Percentiles rank a stretch among this genome's conserved stretches.
Conservation (phyloP, 1,140 invertebrate genomes). For the Harlomillsia oculata region DNA sequence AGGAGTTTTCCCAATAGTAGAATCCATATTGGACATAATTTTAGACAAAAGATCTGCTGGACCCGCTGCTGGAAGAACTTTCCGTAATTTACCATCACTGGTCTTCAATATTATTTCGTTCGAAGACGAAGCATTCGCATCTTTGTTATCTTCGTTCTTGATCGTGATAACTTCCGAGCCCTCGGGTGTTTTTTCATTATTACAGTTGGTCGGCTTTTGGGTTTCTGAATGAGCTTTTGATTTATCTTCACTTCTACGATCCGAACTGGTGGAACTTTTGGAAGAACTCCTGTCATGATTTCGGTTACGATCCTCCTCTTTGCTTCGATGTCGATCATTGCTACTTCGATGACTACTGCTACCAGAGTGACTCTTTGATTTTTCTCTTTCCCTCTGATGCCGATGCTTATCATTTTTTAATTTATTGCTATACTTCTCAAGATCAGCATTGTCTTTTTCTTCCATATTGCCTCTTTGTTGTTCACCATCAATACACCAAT, state of each 20-base stretch:
- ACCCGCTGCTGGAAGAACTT: constrained; percentile 14
- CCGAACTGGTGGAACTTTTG: background rate
- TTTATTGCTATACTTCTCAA: background rate
- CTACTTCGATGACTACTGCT: background rate
- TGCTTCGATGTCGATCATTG: background rate
- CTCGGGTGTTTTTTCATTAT: too few relatives aligned
- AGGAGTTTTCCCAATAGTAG: background rate
- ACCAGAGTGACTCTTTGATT: too few relatives aligned
- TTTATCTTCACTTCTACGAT: background rate
- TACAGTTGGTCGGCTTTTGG: too few relatives aligned
- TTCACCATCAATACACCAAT: too few relatives aligned
- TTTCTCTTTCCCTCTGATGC: too few relatives aligned
- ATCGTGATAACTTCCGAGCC: background rate
- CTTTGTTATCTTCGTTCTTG: background rate
- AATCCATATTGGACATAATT: constrained; percentile 27
- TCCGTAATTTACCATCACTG: constrained; percentile 21
- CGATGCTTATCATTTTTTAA: too few relatives aligned
- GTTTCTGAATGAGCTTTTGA: constrained; percentile 1
- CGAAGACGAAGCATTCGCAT: too few relatives aligned
- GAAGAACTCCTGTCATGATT: background rate
- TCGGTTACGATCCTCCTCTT: background rate
- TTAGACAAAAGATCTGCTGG: constrained; percentile 20
- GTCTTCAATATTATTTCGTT: constrained; percentile 30
- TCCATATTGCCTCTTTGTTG: background rate
- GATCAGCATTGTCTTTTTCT: background rate